Evolutionary conservation across 2,888 invertebrate species (phyloP).

Genomic region (Sminthurides aquaticus): DNA sequence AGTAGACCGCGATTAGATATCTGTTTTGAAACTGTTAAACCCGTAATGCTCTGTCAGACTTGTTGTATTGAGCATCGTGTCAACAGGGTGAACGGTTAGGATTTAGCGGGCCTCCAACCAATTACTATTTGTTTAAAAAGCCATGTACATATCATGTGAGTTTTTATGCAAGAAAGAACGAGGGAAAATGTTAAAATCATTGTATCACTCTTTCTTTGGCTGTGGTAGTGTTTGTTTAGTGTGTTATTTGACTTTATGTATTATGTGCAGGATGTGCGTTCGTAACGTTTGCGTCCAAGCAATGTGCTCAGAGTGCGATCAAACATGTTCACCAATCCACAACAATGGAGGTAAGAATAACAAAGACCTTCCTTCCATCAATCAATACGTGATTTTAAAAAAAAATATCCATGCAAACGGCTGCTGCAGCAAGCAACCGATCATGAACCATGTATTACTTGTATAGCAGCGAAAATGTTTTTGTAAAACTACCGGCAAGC

Average conservation of each 20-base stretch:
- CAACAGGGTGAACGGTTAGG: not conserved
- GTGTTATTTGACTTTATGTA: slow-evolving; percentile 24
- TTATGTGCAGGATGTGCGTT: slow-evolving; percentile 78
- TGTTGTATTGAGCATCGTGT: too few relatives aligned
- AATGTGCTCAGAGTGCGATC: slow-evolving; percentile 94
- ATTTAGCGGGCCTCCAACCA: not conserved
- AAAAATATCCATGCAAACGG: too few relatives aligned
- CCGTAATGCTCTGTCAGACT: too few relatives aligned
- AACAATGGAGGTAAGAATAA: slow-evolving; percentile 81
- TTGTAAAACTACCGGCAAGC: not conserved
- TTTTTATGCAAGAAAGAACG: not conserved
- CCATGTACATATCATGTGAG: too few relatives aligned
- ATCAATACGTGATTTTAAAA: too few relatives aligned
- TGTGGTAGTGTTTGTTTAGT: slow-evolving; percentile 5
- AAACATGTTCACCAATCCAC: slow-evolving; percentile 96
- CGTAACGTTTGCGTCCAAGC: slow-evolving; percentile 95
- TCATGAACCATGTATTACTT: too few relatives aligned
- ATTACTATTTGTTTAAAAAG: too few relatives aligned
- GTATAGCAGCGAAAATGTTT: not conserved
- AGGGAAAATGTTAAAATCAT: not conserved
- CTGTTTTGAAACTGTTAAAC: too few relatives aligned
- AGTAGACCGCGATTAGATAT: too few relatives aligned
- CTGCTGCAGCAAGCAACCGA: too few relatives aligned
- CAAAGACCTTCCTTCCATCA: slow-evolving; percentile 6
- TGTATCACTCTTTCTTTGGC: not conserved